Evolutionary conservation across 2,888 invertebrate species (phyloP).

Genomic region (Phorcus lineatus): DNA sequence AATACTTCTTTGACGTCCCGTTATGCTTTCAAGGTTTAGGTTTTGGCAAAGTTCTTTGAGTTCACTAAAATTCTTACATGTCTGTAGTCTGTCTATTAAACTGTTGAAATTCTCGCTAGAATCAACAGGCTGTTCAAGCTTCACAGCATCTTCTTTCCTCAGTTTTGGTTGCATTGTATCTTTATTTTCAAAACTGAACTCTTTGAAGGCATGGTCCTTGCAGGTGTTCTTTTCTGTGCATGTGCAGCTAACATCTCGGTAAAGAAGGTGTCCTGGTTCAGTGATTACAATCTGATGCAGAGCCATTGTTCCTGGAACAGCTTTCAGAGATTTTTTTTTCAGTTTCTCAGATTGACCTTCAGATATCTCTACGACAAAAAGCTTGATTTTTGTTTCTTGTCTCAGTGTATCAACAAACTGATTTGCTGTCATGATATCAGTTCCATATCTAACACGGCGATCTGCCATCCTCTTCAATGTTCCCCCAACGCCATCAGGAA

Average conservation of each 20-base stretch:
- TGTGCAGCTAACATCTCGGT: constrained; percentile 41
- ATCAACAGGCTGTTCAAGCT: too few species aligned
- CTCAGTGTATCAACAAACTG: constrained; percentile 31
- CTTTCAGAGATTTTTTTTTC: constrained; percentile 23
- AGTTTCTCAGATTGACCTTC: constrained; percentile 7
- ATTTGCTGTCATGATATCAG: constrained; percentile 29
- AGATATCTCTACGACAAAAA: constrained; percentile 16
- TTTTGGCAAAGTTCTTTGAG: constrained; percentile 12
- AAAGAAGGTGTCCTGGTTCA: neutral
- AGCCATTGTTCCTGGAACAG: constrained; percentile 37
- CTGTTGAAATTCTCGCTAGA: too few species aligned
- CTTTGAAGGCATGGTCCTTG: constrained; percentile 18
- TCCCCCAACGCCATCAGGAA: constrained; percentile 70
- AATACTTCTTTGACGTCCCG: neutral
- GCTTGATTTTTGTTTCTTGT: constrained; percentile 12
- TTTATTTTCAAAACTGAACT: constrained; percentile 12
- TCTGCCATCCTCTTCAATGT: constrained; percentile 61
- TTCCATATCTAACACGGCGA: constrained; percentile 38
- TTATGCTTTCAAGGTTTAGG: neutral
- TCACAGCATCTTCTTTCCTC: too few species aligned
- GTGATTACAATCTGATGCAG: constrained; percentile 38
- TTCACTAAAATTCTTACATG: constrained; percentile 17
- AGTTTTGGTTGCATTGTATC: neutral
- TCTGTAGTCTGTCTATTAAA: neutral
- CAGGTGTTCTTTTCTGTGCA: constrained; percentile 27